Evolutionary conservation across 2,797 vertebrate genomes (phyloP), one percentile per base, ranked within the genome.

Genomic region (Gouania willdenowi): DNA sequence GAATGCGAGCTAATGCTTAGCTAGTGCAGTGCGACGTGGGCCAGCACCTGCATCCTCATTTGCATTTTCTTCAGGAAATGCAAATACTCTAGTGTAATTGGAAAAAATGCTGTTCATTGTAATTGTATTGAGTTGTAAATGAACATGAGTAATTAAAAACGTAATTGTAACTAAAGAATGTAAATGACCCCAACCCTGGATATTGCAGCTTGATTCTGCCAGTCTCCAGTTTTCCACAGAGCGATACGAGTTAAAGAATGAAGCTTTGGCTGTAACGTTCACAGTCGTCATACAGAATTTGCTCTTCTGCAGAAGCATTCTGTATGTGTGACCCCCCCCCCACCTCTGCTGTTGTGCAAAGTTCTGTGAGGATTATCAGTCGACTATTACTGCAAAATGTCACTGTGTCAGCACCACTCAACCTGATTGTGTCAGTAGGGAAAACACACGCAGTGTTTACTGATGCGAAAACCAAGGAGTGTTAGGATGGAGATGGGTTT

Each of bases 331-430:
- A n/a, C n/a, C n/a, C 52, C 75, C 75, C 35, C 31, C 16, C 31
- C 71, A 60, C 56, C 41, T 75, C 57, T 52, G 61, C 47, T 48
- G 42, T 35, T 38, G 71, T 37, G 30, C 23, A 48, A 40, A 70
- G 66, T 80, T 81, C 79, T 73, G 64, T 61, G 51, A 59, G 48
- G 77, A 84, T 85, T 82, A 81, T 77, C 79, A 69, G 63, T 46
- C 68, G 68, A 33, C 76, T 63, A 74, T 79, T 79, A 77, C 75
- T 46, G 54, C 40, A 81, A 82, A n/a, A 86, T 84, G 82, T 77
- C 82, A 83, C 40, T 37, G 68, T 60, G 80, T 83, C 84, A 77
- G 77, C 62, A 65, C 46, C 68, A 61, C 71, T 82, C 77, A 65
- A 54, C 33, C 31, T 74, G 66, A 82, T 84, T 79, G 72, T 82